These are phyloP conservation scores for Lepidotrigona ventralis DNA, from an alignment of 1,140 invertebrate species.

Conservation along the genomic window DNA sequence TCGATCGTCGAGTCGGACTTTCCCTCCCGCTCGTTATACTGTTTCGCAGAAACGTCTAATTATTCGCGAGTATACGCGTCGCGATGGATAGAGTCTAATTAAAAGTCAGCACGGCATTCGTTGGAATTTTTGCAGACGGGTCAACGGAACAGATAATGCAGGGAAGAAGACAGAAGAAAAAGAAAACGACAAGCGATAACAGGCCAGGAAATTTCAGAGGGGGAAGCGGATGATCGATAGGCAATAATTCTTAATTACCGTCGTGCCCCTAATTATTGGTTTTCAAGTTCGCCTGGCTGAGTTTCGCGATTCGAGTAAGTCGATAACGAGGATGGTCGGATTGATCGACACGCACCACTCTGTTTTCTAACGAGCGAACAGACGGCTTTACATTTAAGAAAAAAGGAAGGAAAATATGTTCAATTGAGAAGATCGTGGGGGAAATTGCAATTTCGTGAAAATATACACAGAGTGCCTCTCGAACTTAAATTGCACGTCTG, in stretches of 20 bases:
- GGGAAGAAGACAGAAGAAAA: not conserved
- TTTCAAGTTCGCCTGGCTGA: constrained; percentile 16
- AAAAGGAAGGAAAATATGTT: not conserved
- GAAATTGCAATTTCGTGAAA: no score
- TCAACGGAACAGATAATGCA: not conserved
- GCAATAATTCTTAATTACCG: constrained; percentile 67
- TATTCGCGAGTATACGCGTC: not conserved
- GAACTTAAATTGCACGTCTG: not conserved
- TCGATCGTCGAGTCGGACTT: not conserved
- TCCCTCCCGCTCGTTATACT: not conserved
- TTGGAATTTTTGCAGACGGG: not conserved
- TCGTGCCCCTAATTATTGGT: constrained; percentile 60
- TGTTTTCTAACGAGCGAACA: not conserved
- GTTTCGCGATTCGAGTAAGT: constrained; percentile 25
- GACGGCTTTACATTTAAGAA: not conserved
- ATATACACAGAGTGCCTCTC: not conserved
- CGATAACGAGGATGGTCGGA: constrained; percentile 20
- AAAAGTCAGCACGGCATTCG: not conserved
- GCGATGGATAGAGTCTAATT: not conserved
- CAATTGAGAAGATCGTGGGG: not conserved
- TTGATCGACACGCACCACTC: constrained; percentile 14
- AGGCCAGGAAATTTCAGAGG: not conserved
- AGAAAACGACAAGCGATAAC: not conserved
- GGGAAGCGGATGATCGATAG: constrained; percentile 32
- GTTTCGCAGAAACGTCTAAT: not conserved